Base-by-base conservation (phyloP, 2,113 vertebrate species). In the Pandion haliaetus region DNA sequence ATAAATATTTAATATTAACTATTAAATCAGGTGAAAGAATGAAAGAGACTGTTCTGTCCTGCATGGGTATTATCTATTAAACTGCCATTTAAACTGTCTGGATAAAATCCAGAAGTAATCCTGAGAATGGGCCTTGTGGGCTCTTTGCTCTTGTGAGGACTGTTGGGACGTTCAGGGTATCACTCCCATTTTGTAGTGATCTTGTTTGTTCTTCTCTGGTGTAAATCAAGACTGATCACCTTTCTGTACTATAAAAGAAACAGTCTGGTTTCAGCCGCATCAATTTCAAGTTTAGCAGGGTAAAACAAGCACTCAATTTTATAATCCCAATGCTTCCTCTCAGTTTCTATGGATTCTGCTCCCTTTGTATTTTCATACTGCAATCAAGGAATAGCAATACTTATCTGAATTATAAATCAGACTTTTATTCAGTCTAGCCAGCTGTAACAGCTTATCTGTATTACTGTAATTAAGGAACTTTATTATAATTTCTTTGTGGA, bases 361-460 rank as follows among this genome's bases (percentile, higher is more conserved):
- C 74, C 42, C 47, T 95, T 96, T 90, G 85, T 92, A 47, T 85
- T 67, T 88, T 88, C 55, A 58, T 62, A 73, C 36, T 85, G 78
- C 62, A 92, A 71, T 82, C 86, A 92, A 72, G 82, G 54, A 80
- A 73, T 90, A 92, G 45, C 25, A 86, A 63, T 74, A 69, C 25
- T 93, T 92, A 61, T 54, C 82, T 88, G 82, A 88, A 94, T 92
- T 91, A 93, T 92, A 91, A 94, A 95, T 80, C n/a, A 92, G 42
- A 89, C 52, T 86, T 96, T 76, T 81, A 82, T 88, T 93, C 70
- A 81, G 47, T 90, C 62, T 69, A 85, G 77, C 21, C 63, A 96
- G 79, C 84, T 91, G 72, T 88, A 84, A 85, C 58, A 86, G 21
- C 10, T 93, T 73, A 69, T 63, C 73, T 96, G 4, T 54, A 44